These are phyloP conservation scores for Scrobipalpa atriplicella DNA, from an alignment of 2,888 invertebrate species.

Conservation along the genomic window DNA sequence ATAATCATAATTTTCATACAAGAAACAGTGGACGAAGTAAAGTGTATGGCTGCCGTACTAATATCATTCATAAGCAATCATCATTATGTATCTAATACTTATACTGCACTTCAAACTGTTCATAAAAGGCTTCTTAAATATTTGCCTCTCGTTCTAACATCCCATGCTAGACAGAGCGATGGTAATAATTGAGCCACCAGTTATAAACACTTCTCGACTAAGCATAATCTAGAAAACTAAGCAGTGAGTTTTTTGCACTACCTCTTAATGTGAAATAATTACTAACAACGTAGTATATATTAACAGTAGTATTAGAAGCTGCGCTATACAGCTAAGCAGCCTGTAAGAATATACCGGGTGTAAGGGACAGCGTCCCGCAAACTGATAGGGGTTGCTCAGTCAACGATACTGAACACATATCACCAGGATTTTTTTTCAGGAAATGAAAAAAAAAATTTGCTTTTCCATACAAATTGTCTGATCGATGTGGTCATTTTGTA, in stretches of 20 bases:
- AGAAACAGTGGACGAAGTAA: neutral
- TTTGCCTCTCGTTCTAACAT: neutral
- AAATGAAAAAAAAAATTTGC: too few species aligned
- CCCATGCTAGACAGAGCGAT: neutral
- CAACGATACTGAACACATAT: too few species aligned
- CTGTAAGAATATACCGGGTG: constrained; percentile 28
- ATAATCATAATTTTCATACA: neutral
- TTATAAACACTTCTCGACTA: neutral
- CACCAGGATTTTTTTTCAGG: too few species aligned
- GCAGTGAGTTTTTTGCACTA: neutral
- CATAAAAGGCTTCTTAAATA: neutral
- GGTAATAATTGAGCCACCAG: neutral
- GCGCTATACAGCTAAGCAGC: neutral
- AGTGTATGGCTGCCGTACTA: constrained; percentile 19
- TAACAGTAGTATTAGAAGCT: constrained; percentile 5
- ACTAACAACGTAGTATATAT: neutral
- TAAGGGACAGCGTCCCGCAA: too few species aligned
- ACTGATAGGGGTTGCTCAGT: too few species aligned
- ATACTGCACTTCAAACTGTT: neutral
- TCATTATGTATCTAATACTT: constrained; percentile 18
- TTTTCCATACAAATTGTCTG: too few species aligned
- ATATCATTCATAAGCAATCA: constrained; percentile 19
- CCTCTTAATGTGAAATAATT: neutral
- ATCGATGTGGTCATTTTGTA: too few species aligned
- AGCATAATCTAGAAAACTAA: neutral